Conservation (phyloP, 2,888 invertebrate genomes). For the Mesorhabditis sp. region DNA sequence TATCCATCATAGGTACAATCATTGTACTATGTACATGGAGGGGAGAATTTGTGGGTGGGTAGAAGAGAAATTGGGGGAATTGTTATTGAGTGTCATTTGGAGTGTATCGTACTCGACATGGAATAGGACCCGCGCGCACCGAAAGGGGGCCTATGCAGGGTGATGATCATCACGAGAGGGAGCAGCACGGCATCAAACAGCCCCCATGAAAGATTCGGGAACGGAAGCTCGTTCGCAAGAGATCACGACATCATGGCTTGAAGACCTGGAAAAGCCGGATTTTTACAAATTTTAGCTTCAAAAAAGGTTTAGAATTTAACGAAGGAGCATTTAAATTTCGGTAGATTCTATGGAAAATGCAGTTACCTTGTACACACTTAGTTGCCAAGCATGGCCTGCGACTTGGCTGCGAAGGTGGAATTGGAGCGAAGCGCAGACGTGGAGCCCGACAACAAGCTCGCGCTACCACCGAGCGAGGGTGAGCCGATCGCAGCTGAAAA, state of each 20-base stretch:
- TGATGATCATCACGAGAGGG: neutral
- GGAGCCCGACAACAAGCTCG: slow-evolving; percentile 1
- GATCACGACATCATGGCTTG: neutral
- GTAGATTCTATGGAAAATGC: neutral
- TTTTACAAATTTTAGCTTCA: no score
- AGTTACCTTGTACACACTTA: neutral
- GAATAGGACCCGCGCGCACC: neutral
- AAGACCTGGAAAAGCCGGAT: no score
- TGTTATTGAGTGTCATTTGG: neutral
- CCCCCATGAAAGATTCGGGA: neutral
- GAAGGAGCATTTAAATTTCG: neutral
- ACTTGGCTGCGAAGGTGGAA: neutral
- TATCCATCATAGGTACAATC: neutral
- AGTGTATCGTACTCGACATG: slow-evolving; percentile 6
- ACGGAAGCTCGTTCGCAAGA: slow-evolving; percentile 4
- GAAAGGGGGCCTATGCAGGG: neutral
- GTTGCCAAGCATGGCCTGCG: neutral
- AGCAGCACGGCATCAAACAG: no score
- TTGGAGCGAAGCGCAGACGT: neutral
- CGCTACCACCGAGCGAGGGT: neutral
- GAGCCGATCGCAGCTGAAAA: neutral
- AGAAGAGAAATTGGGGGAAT: neutral
- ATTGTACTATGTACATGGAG: neutral
- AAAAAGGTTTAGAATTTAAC: neutral
- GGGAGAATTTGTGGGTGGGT: no score